Evolutionary conservation across 2,888 invertebrate species (phyloP).

Genomic region (Cephus nigrinus): DNA sequence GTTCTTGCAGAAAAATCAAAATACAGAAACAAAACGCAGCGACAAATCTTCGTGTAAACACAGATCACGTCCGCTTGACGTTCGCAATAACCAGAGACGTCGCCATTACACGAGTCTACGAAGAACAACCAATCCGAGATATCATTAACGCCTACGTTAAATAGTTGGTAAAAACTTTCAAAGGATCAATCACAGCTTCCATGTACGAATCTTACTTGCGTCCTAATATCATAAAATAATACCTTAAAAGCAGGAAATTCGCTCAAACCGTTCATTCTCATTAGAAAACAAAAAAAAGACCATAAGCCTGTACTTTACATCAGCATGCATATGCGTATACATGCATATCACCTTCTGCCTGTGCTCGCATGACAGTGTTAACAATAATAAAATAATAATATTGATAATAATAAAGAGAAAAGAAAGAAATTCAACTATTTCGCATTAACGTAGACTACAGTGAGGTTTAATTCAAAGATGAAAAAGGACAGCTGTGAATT

Average conservation of each 20-base stretch:
- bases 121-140: neutral
- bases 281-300: neutral
- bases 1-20: neutral
- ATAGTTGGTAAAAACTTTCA: neutral
- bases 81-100: neutral
- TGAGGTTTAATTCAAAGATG: neutral
- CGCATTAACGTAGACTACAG: neutral
- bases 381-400: neutral
- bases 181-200: neutral
- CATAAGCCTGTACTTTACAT: neutral
- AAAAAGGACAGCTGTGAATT: neutral
- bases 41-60: neutral
- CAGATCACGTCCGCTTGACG: neutral
- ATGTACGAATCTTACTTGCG: neutral
- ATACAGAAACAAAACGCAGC: neutral
- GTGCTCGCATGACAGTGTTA: neutral
- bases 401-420: neutral
- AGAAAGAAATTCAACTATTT: neutral
- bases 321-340: too few species aligned
- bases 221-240: constrained; percentile 1
- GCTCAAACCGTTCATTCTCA: neutral
- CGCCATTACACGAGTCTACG: neutral
- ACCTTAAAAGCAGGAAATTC: neutral
- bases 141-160: neutral
- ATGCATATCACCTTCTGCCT: neutral